Conservation (phyloP, 2,113 vertebrate species). For the Gadus macrocephalus region DNA sequence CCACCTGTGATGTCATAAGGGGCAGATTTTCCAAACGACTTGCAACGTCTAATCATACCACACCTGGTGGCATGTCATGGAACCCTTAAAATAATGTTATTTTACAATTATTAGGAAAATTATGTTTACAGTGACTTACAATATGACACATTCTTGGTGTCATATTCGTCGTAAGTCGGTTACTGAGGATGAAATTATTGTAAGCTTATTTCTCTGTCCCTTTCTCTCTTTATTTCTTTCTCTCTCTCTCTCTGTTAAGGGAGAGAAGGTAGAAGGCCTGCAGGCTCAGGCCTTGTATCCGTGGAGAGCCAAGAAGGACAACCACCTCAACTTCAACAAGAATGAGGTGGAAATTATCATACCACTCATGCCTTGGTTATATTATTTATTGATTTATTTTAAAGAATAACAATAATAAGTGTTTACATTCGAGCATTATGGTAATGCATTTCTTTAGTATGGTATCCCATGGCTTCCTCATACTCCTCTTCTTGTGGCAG, state of each 20-base stretch:
- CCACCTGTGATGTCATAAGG: too few species aligned
- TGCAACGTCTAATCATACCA: too few species aligned
- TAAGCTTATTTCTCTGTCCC: not conserved
- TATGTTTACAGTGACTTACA: not conserved
- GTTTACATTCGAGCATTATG: too few species aligned
- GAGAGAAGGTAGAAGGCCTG: conserved; percentile 95
- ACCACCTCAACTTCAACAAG: conserved; percentile 99
- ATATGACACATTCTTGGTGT: not conserved
- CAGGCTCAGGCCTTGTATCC: conserved; percentile 97
- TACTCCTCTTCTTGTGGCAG: conserved; percentile 26
- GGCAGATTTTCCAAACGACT: too few species aligned
- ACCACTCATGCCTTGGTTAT: too few species aligned
- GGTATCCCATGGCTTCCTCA: too few species aligned
- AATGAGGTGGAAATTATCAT: conserved; percentile 67
- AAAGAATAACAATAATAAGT: too few species aligned
- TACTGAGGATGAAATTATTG: not conserved
- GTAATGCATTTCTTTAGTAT: too few species aligned
- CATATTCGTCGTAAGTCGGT: not conserved
- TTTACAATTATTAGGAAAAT: not conserved
- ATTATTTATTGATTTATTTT: too few species aligned
- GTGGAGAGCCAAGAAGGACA: conserved; percentile 98
- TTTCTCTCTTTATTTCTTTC: not conserved
- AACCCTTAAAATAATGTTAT: not conserved
- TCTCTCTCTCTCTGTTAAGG: conserved; percentile 63
- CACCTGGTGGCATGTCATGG: too few species aligned